These are phyloP conservation scores for Thunnus maccoyii DNA, from an alignment of 2,113 vertebrate species.

Conservation along the genomic window DNA sequence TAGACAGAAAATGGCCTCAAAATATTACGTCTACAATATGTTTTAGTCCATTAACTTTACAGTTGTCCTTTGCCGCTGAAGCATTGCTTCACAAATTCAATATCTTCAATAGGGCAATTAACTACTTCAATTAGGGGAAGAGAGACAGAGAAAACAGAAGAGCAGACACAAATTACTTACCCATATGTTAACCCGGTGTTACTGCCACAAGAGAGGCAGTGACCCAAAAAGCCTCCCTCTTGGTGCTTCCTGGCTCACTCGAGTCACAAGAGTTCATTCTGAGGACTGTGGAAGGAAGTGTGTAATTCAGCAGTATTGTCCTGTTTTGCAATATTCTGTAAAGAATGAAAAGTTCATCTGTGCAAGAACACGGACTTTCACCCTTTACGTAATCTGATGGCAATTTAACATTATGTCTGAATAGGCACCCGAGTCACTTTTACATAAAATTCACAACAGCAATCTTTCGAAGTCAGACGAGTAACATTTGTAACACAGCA, in stretches of 20 bases:
- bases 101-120: conserved; percentile 40
- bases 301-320: conserved; percentile 43
- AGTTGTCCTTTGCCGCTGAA: conserved; percentile 8
- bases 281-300: conserved; percentile 33
- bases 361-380: background rate
- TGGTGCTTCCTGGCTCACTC: conserved; percentile 33
- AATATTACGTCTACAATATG: background rate
- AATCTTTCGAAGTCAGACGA: too few relatives aligned
- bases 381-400: too few relatives aligned
- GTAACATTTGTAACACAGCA: too few relatives aligned
- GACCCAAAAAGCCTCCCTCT: conserved; percentile 23
- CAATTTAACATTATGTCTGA: too few relatives aligned
- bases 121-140: conserved; percentile 35
- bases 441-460: too few relatives aligned
- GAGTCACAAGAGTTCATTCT: conserved; percentile 35
- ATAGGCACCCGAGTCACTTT: too few relatives aligned
- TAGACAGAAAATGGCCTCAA: background rate
- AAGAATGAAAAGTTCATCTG: background rate
- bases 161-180: conserved; percentile 49
- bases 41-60: conserved; percentile 28
- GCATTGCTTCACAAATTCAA: conserved; percentile 23
- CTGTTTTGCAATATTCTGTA: background rate
- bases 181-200: conserved; percentile 49
- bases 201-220: conserved; percentile 33
- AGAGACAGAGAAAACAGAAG: conserved; percentile 18